Base-by-base conservation (phyloP, 1,140 invertebrate species). In the Drosophila sp. region DNA sequence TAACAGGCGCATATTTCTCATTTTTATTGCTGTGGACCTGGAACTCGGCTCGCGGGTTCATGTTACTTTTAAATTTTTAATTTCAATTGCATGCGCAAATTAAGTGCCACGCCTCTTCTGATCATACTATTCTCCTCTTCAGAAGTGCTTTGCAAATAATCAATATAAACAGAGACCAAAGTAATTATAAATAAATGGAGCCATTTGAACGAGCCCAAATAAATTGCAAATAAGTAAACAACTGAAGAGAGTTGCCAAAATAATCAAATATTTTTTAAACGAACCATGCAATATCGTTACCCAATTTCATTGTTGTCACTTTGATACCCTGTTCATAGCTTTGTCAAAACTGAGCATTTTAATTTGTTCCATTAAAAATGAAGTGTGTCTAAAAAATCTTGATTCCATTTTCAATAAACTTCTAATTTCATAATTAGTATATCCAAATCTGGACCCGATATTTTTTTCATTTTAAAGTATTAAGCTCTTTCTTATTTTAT, bases 1-100 rank as follows among this genome's bases (percentile, higher is more conserved):
- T 89, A 89, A 89, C 83, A 89, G 84, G 77, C 84, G 84, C 72
- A 80, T 83, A 89, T 89, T 83, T 89, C 70, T 89, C 76, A 84
- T 89, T 83, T 77, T 83, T 82, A 82, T 83, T 89, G 87, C 66
- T 62, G 32, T 43, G 41, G 67, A 61, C 41, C 64, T 46, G 66
- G 65, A 48, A 56, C 34, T 57, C 54, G 63, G 25, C 64, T 16
- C 25, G 72, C 53, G 51, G 64, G 64, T 78, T 74, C 63, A 16
- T 72, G 64, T 76, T 65, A 58, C 62, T 65, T 63, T 84, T 77
- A 80, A 80, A 80, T 84, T 84, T 84, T 83, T 79, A 71, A 76
- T 87, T 89, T 83, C 72, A 79, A 78, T 77, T 87, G 83, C 29
- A 53, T 43, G 56, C 41, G 54, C 53, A 76, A 72, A 76, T 72